Evolutionary conservation across 2,797 vertebrate species (phyloP), one percentile per base, ranked within the genome.

Genomic region (Astyanax mexicanus): DNA sequence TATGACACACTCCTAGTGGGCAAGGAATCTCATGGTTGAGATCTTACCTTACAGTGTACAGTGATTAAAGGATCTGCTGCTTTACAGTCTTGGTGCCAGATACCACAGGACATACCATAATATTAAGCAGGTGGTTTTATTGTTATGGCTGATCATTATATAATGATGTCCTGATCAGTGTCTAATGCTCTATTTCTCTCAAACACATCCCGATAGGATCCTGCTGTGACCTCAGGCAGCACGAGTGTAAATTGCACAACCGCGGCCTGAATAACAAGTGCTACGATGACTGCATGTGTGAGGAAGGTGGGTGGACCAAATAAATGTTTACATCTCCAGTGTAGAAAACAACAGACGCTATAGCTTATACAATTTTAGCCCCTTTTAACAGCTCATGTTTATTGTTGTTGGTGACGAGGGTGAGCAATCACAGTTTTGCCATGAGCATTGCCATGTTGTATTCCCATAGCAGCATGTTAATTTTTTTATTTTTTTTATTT

Each of bases 251-350:
- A 77, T 90, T 92, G 38, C 96, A 99, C 92, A 99, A 98, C 82
- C 92, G 97, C 15, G 98, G 97, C 77, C 95, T 99, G 64, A 98
- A 99, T 92, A 99, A 99, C 92, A 99, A 99, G 77, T 99, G 98
- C 83, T 98, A 96, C 0, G 96, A 99, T 0, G 95, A 99, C 92
- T 99, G 98, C 82, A 99, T 99, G 98, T 99, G 98, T 64, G 88
- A 93, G 66, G 97, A 98, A 90, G 97, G 98, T 99, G 79, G 91
- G 95, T 85, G 40, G 12, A 10, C 25, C 11, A 11, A 29, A 45
- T 25, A n/a, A 21, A 15, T 52, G 6, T 25, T 69, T 55, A 54
- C 2, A 12, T 19, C 29, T 17, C 19, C 15, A 60, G 23, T 57
- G 25, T 27, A 32, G 15, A 19, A 58, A 60, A 60, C 13, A 58